Percentiles rank a stretch among this genome's conserved stretches.
phyloP scores from a whole-genome alignment of 2,113 vertebrate genomes.

The Regulus satrapa region DNA sequence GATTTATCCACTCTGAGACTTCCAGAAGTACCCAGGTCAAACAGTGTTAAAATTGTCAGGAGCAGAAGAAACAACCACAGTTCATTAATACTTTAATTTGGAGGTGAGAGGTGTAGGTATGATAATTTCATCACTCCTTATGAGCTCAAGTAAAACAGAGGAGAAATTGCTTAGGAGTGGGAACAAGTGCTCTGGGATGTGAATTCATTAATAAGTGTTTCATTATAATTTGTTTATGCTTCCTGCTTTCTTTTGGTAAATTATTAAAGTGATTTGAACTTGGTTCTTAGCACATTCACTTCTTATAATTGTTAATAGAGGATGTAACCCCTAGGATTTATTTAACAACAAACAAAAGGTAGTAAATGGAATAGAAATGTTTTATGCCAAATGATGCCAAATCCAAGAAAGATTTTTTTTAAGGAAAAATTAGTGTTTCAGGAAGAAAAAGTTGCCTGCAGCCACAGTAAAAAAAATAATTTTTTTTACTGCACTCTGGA shows the following conservation, averaged over 20 bases:
- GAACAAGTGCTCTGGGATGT: neutral
- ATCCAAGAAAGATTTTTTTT: neutral
- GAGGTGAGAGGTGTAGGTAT: neutral
- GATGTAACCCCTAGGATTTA: neutral
- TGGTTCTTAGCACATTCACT: neutral
- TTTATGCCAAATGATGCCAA: neutral
- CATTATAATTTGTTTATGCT: neutral
- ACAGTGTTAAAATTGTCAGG: neutral
- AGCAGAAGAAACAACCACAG: neutral
- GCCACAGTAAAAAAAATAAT: no score
- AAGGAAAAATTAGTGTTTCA: neutral
- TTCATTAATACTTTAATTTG: neutral
- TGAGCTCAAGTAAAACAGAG: neutral
- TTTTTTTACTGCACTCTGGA: no score
- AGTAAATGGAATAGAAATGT: neutral
- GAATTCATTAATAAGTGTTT: neutral
- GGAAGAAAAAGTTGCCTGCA: neutral
- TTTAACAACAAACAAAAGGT: neutral
- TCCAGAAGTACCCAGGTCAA: neutral
- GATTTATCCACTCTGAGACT: neutral
- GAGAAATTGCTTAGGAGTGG: neutral
- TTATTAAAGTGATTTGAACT: neutral
- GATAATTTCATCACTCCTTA: neutral
- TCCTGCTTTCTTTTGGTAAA: neutral
- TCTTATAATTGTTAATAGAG: neutral